These are phyloP conservation scores for Rhorus exstirpatorius DNA, from an alignment of 2,888 invertebrate genomes.

Conservation along the genomic window DNA sequence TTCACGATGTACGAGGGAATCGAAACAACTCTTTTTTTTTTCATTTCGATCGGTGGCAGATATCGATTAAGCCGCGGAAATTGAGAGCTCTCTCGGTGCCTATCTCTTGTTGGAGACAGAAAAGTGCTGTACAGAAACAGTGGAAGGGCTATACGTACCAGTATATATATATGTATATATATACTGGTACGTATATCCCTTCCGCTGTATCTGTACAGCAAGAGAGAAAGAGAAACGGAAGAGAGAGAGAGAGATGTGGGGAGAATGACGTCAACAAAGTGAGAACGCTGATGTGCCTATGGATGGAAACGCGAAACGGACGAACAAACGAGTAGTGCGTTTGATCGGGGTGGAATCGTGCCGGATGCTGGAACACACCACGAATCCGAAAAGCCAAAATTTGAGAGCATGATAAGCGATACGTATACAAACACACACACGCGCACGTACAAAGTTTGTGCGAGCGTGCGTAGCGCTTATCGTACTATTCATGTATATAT, in stretches of 20 bases:
- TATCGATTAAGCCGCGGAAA: constrained; percentile 58
- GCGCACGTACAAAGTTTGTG: neutral
- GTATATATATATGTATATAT: constrained; percentile 1
- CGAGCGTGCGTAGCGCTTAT: too few relatives aligned
- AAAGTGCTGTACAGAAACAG: constrained; percentile 8
- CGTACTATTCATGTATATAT: neutral
- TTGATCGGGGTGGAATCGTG: constrained; percentile 66
- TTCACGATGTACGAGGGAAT: constrained; percentile 21
- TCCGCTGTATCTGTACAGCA: too few relatives aligned
- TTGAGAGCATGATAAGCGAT: constrained; percentile 46
- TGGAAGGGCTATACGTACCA: neutral
- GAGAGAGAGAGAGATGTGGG: neutral
- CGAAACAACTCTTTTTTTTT: constrained; percentile 54
- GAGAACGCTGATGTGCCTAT: constrained; percentile 47
- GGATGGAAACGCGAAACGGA: constrained; percentile 49
- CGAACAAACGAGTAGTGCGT: constrained; percentile 57
- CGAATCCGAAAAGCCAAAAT: constrained; percentile 56
- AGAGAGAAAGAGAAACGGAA: constrained; percentile 8
- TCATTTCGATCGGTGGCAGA: constrained; percentile 15
- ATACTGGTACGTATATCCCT: constrained; percentile 4
- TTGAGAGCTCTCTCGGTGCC: constrained; percentile 45
- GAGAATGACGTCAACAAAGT: constrained; percentile 38
- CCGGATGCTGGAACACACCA: constrained; percentile 56
- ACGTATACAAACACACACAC: neutral
- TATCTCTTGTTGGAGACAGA: constrained; percentile 13